These are phyloP conservation scores for Oncorhynchus keta DNA, from an alignment of 2,113 vertebrate genomes.

Conservation along the genomic window DNA sequence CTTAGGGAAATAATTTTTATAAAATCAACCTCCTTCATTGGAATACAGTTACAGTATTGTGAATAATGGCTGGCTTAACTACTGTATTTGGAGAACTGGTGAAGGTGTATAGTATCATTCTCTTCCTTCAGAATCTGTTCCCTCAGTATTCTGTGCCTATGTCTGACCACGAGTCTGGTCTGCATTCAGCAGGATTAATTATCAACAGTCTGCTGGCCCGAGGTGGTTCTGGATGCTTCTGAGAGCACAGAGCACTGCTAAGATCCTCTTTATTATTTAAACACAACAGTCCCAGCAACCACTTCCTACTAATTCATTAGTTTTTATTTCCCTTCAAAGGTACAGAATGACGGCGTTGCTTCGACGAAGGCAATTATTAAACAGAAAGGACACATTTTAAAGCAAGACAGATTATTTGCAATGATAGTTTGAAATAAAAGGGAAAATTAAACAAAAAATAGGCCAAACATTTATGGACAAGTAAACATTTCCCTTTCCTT, in stretches of 20 bases:
- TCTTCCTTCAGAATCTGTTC: not conserved
- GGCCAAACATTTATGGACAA: slow-evolving; percentile 18
- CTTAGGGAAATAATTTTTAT: too few relatives aligned
- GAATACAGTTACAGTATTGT: too few relatives aligned
- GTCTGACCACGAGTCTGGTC: slow-evolving; percentile 42
- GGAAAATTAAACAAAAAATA: slow-evolving; percentile 12
- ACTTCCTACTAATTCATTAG: slow-evolving; percentile 39
- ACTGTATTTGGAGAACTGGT: too few relatives aligned
- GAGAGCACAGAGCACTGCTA: slow-evolving; percentile 32
- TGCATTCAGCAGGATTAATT: slow-evolving; percentile 55
- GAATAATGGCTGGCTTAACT: too few relatives aligned
- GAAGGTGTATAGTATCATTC: too few relatives aligned
- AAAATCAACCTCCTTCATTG: too few relatives aligned
- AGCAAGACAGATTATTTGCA: slow-evolving; percentile 30
- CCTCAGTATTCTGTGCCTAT: not conserved
- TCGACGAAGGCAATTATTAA: slow-evolving; percentile 40
- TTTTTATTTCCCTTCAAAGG: slow-evolving; percentile 40
- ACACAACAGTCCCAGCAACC: slow-evolving; percentile 17
- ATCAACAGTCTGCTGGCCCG: slow-evolving; percentile 48
- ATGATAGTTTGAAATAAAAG: not conserved
- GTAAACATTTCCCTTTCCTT: slow-evolving; percentile 41
- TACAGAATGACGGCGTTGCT: slow-evolving; percentile 22
- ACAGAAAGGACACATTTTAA: slow-evolving; percentile 29
- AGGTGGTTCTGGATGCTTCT: slow-evolving; percentile 33
- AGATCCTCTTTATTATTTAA: slow-evolving; percentile 18